Percentiles rank a stretch among this genome's conserved stretches.
phyloP scores from a whole-genome alignment of 2,113 vertebrate species.

The Xiphophorus hellerii region DNA sequence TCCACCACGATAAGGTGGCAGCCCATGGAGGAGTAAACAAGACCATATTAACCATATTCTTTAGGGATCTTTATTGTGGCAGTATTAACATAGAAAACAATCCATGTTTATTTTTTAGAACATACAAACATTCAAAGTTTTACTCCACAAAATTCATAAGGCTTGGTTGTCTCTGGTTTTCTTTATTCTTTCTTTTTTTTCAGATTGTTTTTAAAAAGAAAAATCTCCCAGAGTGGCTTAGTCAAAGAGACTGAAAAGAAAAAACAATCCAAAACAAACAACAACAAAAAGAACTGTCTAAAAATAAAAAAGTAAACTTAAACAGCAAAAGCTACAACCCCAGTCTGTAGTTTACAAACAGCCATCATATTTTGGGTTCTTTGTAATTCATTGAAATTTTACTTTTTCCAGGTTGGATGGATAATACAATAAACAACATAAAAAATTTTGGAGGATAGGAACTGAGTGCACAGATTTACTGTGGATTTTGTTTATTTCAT shows the following conservation, averaged over 20 bases:
- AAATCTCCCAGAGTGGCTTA: slow-evolving; percentile 88
- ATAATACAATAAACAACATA: too few species aligned
- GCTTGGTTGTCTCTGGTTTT: slow-evolving; percentile 84
- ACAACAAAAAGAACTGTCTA: neutral
- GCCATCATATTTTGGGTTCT: neutral
- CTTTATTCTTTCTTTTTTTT: slow-evolving; percentile 25
- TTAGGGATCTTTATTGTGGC: slow-evolving; percentile 92
- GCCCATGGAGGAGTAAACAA: too few species aligned
- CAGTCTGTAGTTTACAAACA: neutral
- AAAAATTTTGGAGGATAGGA: neutral
- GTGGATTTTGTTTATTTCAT: neutral
- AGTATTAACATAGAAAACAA: slow-evolving; percentile 99
- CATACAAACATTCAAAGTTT: slow-evolving; percentile 95
- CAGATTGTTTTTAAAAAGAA: slow-evolving; percentile 32
- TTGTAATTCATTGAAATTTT: neutral
- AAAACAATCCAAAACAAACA: slow-evolving; percentile 55
- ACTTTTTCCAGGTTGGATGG: neutral
- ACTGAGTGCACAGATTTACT: neutral
- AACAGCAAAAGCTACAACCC: neutral
- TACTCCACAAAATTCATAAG: slow-evolving; percentile 96
- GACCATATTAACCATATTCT: slow-evolving; percentile 44
- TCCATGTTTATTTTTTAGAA: slow-evolving; percentile 84
- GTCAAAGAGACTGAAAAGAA: slow-evolving; percentile 86
- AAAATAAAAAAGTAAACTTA: neutral
- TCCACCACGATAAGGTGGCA: too few species aligned